Conservation (phyloP, 1,140 invertebrate species). For the Daktulosphaira vitifoliae region DNA sequence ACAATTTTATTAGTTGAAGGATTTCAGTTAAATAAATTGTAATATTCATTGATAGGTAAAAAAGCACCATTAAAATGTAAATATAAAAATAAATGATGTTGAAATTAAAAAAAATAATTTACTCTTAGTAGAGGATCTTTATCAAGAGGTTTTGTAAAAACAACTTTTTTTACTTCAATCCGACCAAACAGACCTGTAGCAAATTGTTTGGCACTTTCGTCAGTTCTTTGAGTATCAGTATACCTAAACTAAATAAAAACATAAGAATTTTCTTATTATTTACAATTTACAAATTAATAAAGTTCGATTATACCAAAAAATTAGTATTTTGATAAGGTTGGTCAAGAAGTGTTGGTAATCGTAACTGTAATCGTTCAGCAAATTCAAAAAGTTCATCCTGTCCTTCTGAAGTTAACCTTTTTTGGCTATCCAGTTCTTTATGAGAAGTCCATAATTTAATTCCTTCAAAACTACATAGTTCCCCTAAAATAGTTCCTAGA, state of each 20-base stretch:
- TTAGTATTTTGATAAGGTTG: slow-evolving; percentile 49
- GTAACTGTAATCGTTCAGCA: slow-evolving; percentile 54
- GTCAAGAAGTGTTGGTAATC: slow-evolving; percentile 53
- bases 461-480: slow-evolving; percentile 41
- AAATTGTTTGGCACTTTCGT: slow-evolving; percentile 64
- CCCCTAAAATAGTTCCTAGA: slow-evolving; percentile 27
- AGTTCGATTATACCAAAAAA: slow-evolving; percentile 49
- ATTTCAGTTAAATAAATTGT: too few species aligned
- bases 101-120: slow-evolving; percentile 42
- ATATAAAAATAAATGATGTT: not conserved
- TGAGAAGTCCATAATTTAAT: slow-evolving; percentile 49
- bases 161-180: slow-evolving; percentile 49
- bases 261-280: slow-evolving; percentile 27
- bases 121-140: slow-evolving; percentile 64
- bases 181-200: slow-evolving; percentile 62
- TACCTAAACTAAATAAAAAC: slow-evolving; percentile 56
- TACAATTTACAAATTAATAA: slow-evolving; percentile 3
- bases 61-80: too few species aligned
- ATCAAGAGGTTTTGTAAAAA: slow-evolving; percentile 53
- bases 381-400: slow-evolving; percentile 57
- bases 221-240: slow-evolving; percentile 62
- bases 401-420: slow-evolving; percentile 54
- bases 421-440: slow-evolving; percentile 44
- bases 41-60: too few species aligned
- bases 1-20: too few species aligned